Percentiles rank a stretch among this genome's conserved stretches.
Evolutionary conservation across 37 sponge, comb jelly and placozoan species (phyloP).

Genomic region (Lycopodina hypogea): DNA sequence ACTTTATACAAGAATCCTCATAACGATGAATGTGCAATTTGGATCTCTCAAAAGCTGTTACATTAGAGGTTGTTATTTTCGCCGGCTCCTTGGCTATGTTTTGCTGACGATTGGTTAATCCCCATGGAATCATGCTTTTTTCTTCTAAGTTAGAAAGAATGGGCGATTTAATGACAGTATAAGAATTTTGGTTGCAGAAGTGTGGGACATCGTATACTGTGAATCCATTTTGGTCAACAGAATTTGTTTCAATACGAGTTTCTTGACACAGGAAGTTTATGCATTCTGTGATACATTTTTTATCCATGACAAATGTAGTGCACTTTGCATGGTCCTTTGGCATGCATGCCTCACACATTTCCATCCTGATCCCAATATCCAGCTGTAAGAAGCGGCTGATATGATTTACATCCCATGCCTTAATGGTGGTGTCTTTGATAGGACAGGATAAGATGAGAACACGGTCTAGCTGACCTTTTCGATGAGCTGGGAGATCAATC

Average conservation of each 20-base stretch:
- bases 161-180: no score
- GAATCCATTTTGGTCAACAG: conserved; percentile 24
- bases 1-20: no score
- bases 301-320: conserved; percentile 42
- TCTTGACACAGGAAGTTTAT: conserved; percentile 45
- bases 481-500: conserved; percentile 50
- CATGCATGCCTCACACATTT: conserved; percentile 38
- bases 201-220: conserved; percentile 20
- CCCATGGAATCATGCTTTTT: no score
- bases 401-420: conserved; percentile 63
- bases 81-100: no score
- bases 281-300: conserved; percentile 26
- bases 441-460: conserved; percentile 60
- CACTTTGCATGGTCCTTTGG: background rate
- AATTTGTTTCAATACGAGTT: conserved; percentile 12
- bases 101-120: no score
- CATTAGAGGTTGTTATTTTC: no score
- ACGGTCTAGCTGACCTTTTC: conserved; percentile 52
- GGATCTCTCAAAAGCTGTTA: no score
- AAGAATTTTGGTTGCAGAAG: background rate
- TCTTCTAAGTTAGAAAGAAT: no score
- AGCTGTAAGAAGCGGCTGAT: conserved; percentile 34
- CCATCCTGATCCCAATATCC: conserved; percentile 62
- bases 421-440: conserved; percentile 48
- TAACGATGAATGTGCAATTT: no score